Percentiles rank a stretch among this genome's conserved stretches.
Evolutionary conservation across 2,113 vertebrate genomes (phyloP).

Genomic region (Sinocyclocheilus anophthalmus): DNA sequence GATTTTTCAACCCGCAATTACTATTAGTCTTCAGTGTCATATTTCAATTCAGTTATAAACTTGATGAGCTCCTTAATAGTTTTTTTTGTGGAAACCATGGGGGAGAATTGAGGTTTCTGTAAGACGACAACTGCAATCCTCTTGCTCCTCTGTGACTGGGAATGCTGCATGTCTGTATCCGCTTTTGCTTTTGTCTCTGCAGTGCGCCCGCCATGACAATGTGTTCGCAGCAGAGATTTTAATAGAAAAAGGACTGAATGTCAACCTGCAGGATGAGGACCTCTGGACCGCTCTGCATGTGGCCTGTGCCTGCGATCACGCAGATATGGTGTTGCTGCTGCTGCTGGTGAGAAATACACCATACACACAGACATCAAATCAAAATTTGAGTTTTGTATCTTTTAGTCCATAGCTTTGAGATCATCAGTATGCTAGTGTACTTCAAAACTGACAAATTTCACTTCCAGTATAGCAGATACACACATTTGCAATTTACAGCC

Average conservation of each 20-base stretch:
- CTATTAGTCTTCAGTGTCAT: no score
- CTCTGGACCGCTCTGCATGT: conserved; percentile 93
- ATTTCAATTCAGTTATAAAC: no score
- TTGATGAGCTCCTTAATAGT: no score
- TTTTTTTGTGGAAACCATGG: no score
- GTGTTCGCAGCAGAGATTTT: conserved; percentile 90
- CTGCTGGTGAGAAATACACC: conserved; percentile 80
- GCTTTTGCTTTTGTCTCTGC: conserved; percentile 29
- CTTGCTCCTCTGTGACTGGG: not conserved
- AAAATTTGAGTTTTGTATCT: not conserved
- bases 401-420: not conserved
- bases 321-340: conserved; percentile 87
- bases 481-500: no score
- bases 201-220: conserved; percentile 95
- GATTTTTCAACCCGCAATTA: no score
- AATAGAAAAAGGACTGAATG: conserved; percentile 87
- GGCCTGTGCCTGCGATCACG: conserved; percentile 89
- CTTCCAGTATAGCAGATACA: not conserved
- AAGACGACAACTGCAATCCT: not conserved
- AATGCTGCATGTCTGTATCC: not conserved
- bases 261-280: conserved; percentile 94
- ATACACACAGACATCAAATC: not conserved
- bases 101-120: not conserved
- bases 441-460: not conserved
- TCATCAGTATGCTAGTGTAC: no score